Evolutionary conservation across 2,888 invertebrate species (phyloP).

Genomic region (Drymonia ruficornis): DNA sequence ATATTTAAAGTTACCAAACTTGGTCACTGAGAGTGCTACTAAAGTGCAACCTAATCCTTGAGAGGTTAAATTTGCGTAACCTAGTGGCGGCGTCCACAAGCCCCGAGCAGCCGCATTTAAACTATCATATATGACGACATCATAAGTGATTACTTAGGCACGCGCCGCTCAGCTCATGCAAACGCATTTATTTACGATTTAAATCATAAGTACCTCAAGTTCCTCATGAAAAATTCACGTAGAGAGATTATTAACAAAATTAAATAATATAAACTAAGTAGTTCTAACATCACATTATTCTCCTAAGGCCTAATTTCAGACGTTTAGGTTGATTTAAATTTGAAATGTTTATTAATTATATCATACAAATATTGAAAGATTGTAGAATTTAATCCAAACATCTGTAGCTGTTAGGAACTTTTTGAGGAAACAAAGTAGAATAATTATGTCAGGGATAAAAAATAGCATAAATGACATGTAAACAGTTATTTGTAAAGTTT

Average conservation of each 20-base stretch:
- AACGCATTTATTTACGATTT: conserved; percentile 13
- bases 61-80: conserved; percentile 11
- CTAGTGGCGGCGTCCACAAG: too few relatives aligned
- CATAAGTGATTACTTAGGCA: too few relatives aligned
- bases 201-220: conserved; percentile 11
- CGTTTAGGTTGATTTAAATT: conserved; percentile 21
- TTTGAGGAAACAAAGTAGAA: conserved; percentile 24
- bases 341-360: neutral
- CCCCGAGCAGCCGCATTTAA: too few relatives aligned
- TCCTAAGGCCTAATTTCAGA: conserved; percentile 46
- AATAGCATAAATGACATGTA: too few relatives aligned
- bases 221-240: conserved; percentile 14
- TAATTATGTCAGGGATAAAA: conserved; percentile 14
- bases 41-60: conserved; percentile 25
- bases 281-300: conserved; percentile 65
- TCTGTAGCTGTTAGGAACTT: conserved; percentile 39
- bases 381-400: conserved; percentile 10
- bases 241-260: conserved; percentile 38
- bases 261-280: conserved; percentile 52
- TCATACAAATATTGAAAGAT: conserved; percentile 2
- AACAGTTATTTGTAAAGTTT: neutral
- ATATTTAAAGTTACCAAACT: conserved; percentile 21
- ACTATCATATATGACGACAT: too few relatives aligned
- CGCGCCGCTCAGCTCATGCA: too few relatives aligned
- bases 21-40: conserved; percentile 24